phyloP scores from a whole-genome alignment of 1,140 invertebrate species.

The Drusus annulatus region DNA sequence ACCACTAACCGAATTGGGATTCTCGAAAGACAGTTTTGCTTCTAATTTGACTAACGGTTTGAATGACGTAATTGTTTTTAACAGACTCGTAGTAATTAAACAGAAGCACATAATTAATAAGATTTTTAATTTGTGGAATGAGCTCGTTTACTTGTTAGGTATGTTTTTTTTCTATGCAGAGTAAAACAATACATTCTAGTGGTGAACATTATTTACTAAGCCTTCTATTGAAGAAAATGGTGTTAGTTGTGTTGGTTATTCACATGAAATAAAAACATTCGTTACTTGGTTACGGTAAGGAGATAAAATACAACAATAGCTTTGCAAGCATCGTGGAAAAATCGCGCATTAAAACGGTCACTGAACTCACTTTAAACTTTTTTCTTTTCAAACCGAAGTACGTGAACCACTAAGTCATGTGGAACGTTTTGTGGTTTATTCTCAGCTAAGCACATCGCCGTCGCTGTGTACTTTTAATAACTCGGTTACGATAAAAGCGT shows the following conservation, averaged over 20 bases:
- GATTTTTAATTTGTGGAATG: no score
- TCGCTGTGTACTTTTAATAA: neutral
- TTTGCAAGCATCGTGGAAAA: conserved; percentile 17
- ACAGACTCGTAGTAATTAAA: no score
- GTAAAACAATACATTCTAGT: no score
- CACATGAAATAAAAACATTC: conserved; percentile 16
- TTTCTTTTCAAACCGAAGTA: conserved; percentile 18
- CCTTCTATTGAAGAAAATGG: no score
- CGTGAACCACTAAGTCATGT: conserved; percentile 10
- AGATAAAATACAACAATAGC: conserved; percentile 11
- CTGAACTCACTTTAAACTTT: conserved; percentile 6
- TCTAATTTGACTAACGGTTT: no score
- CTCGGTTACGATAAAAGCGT: neutral
- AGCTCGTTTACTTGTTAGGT: no score
- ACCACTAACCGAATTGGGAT: no score
- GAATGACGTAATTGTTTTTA: no score
- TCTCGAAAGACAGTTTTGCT: no score
- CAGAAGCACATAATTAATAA: no score
- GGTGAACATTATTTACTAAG: no score
- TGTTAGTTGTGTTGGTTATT: neutral
- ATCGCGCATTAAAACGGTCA: conserved; percentile 17
- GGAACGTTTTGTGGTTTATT: neutral
- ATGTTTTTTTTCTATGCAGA: no score
- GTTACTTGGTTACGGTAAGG: neutral
- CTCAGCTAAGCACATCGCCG: neutral